Percentiles rank a stretch among this genome's conserved stretches.
Conservation (phyloP, 2,888 invertebrate species). For the Zygothrica quintamaculata region DNA sequence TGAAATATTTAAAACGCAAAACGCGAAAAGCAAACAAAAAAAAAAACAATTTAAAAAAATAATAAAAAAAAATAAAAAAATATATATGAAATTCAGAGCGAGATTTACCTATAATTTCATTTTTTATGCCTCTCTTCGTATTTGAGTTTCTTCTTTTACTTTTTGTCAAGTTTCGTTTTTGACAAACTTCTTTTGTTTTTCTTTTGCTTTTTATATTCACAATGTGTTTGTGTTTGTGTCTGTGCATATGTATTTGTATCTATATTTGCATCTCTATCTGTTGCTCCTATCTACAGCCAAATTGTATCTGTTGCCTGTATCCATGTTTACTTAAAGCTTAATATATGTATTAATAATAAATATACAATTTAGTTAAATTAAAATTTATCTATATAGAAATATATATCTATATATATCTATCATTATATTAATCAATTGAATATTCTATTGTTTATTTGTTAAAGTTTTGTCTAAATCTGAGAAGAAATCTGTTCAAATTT, state of each 20-base stretch:
- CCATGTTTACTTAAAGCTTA: neutral
- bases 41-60: no score
- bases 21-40: no score
- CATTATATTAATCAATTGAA: no score
- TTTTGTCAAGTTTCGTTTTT: conserved; percentile 21
- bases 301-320: neutral
- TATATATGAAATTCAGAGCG: conserved; percentile 41
- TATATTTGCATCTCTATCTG: conserved; percentile 12
- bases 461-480: no score
- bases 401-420: no score
- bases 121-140: neutral
- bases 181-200: neutral
- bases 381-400: no score
- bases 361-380: no score
- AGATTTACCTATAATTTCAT: conserved; percentile 63
- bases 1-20: conserved; percentile 54
- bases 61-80: conserved; percentile 31
- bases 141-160: neutral
- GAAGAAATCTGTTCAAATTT: no score
- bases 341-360: no score
- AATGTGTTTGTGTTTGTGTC: conserved; percentile 14
- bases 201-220: conserved; percentile 1
- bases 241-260: neutral
- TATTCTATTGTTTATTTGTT: no score
- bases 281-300: conserved; percentile 11